A percentile compares a stretch with the other conserved stretches of the same genome.
These are phyloP conservation scores for Diabrotica undecimpunctata DNA, from an alignment of 1,140 invertebrate species.

Conservation along the genomic window DNA sequence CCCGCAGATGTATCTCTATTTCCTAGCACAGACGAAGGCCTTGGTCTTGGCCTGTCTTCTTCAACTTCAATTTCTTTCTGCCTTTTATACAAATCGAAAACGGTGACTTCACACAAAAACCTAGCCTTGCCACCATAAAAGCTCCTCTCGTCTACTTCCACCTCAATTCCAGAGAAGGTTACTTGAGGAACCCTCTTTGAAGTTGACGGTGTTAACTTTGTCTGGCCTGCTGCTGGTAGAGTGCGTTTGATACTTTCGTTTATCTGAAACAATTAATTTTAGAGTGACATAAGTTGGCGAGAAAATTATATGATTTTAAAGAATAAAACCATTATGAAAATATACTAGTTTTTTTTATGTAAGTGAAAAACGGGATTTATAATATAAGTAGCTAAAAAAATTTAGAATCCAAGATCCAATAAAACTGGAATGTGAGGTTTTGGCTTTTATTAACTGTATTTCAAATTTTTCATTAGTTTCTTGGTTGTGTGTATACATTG, in stretches of 20 bases:
- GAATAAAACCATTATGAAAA: too few species aligned
- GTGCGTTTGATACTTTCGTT: constrained; percentile 30
- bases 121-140: constrained; percentile 37
- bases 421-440: too few species aligned
- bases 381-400: too few species aligned
- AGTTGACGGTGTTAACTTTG: constrained; percentile 14
- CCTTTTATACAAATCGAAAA: constrained; percentile 38
- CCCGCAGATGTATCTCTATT: constrained; percentile 11
- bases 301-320: too few species aligned
- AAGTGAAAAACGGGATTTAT: too few species aligned
- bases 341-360: too few species aligned
- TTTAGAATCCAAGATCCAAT: too few species aligned
- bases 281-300: too few species aligned
- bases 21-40: constrained; percentile 41
- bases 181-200: constrained; percentile 27
- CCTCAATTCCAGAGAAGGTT: constrained; percentile 35
- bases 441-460: too few species aligned
- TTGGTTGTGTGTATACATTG: too few species aligned
- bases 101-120: constrained; percentile 33
- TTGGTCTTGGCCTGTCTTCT: constrained; percentile 38
- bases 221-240: not conserved
- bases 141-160: constrained; percentile 34
- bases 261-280: constrained; percentile 30
- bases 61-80: constrained; percentile 35
- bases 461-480: too few species aligned